Base-by-base conservation (phyloP, 2,797 vertebrate genomes). In the Anisognathus igniventris region DNA sequence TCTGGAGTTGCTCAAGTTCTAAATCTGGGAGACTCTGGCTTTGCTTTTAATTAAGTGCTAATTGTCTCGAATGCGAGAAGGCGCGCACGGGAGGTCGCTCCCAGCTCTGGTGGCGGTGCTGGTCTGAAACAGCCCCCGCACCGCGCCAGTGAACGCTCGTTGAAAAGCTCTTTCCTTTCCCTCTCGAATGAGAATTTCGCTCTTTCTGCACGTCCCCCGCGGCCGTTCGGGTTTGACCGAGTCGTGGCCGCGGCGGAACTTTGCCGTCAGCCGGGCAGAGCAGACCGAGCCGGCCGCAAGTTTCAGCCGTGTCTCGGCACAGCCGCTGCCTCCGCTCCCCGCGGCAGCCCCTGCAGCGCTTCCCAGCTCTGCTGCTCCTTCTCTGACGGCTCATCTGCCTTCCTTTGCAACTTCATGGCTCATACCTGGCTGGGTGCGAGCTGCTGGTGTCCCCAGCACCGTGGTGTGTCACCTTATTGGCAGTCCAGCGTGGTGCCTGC, bases 91-190 rank as follows among this genome's bases (percentile, higher is more conserved):
- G 47, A n/a, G 56, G 31, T 35, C 23, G 22, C 22, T 35, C 10
- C 8, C 25, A 3, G 4, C 57, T 9, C 45, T 5, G 13, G 3
- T 5, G 22, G 4, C 28, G 37, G 13, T 6, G 73, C 6, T 27
- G 28, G 9, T 8, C 33, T 28, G 2, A 12, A 68, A 16, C 30
- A 31, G 1, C 4, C 40, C 25, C 35, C 56, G 3, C 60, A 7
- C 3, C n/a, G 0, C 47, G 88, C 58, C 44, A 1, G 23, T 0
- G 23, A 30, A 27, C 30, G 33, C 39, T 25, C 17, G 3, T 9
- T 7, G 28, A 9, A 45, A 37, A 85, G 71, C 58, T 14, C 37
- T 44, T 30, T 1, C 6, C 8, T 51, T 25, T 9, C 3, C 3
- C 16, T 53, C 21, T 12, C 5, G 21, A 19, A 2, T 33, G 33